Percentiles rank a stretch among this genome's conserved stretches.
phyloP scores from a whole-genome alignment of 1,140 invertebrate species.

The Mactra quadrangularis region DNA sequence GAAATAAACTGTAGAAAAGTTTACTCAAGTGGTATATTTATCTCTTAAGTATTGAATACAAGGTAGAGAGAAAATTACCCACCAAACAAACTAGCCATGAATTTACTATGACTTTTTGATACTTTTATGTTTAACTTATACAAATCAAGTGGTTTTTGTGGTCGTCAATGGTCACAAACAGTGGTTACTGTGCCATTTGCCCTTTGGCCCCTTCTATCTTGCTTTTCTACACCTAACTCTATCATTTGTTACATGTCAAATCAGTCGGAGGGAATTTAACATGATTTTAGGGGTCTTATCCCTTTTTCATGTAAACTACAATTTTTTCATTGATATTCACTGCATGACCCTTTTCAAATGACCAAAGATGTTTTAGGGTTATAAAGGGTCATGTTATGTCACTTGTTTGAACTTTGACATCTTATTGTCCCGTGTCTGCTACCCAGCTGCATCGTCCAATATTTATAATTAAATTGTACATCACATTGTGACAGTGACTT shows the following conservation, averaged over 20 bases:
- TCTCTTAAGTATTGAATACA: slow-evolving; percentile 3
- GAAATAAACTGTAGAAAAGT: slow-evolving; percentile 7
- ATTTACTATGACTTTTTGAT: slow-evolving; percentile 38
- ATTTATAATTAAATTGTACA: slow-evolving; percentile 57
- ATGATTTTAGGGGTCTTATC: slow-evolving; percentile 44
- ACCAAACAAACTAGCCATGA: neutral
- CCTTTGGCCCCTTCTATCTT: slow-evolving; percentile 14
- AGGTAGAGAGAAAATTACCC: slow-evolving; percentile 18
- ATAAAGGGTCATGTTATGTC: slow-evolving; percentile 43
- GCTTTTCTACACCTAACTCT: slow-evolving; percentile 46
- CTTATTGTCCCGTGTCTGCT: slow-evolving; percentile 20
- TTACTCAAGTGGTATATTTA: slow-evolving; percentile 26
- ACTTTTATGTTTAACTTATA: slow-evolving; percentile 14
- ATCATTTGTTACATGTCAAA: slow-evolving; percentile 16
- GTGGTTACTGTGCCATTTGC: neutral
- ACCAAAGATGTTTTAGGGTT: slow-evolving; percentile 45
- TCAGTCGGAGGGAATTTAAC: neutral
- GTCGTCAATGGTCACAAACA: slow-evolving; percentile 22
- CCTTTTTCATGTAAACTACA: slow-evolving; percentile 37
- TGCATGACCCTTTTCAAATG: slow-evolving; percentile 46
- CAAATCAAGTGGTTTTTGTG: slow-evolving; percentile 15
- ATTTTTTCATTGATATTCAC: slow-evolving; percentile 35
- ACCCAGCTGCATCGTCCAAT: slow-evolving; percentile 24
- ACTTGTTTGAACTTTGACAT: slow-evolving; percentile 55
- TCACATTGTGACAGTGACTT: slow-evolving; percentile 50